These are phyloP conservation scores for Cryptops parisi DNA, from an alignment of 2,888 invertebrate genomes.

Conservation along the genomic window DNA sequence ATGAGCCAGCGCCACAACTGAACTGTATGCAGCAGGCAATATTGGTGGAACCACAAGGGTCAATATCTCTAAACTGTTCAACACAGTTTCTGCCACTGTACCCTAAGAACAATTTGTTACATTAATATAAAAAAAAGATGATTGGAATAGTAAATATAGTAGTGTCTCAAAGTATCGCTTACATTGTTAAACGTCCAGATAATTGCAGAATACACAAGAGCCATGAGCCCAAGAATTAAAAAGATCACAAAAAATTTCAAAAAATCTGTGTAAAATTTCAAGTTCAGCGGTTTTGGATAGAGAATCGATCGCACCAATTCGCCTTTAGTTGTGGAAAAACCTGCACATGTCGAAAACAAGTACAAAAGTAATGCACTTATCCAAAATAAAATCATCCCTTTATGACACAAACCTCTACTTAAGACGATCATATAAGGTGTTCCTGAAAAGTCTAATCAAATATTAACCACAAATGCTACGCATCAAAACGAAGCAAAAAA, in stretches of 20 bases:
- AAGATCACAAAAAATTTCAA: conserved; percentile 25
- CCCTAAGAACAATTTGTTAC: too few species aligned
- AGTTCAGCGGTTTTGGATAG: conserved; percentile 58
- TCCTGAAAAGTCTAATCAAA: too few species aligned
- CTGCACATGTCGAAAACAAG: conserved; percentile 26
- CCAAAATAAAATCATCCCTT: too few species aligned
- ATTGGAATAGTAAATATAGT: too few species aligned
- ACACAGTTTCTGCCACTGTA: conserved; percentile 21
- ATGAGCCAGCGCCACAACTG: conserved; percentile 26
- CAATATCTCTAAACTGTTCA: conserved; percentile 26
- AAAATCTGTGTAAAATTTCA: conserved; percentile 57
- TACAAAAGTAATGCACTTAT: too few species aligned
- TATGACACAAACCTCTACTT: too few species aligned
- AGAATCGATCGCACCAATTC: conserved; percentile 61
- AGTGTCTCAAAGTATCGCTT: conserved; percentile 14
- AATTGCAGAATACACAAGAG: conserved; percentile 22
- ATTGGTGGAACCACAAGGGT: conserved; percentile 28
- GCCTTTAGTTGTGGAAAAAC: conserved; percentile 62
- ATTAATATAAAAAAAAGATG: too few species aligned
- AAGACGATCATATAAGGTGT: too few species aligned
- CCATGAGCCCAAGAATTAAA: conserved; percentile 23
- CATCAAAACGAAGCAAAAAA: too few species aligned
- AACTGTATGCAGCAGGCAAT: conserved; percentile 27
- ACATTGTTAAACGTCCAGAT: conserved; percentile 23
- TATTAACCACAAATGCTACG: too few species aligned